Percentiles rank a stretch among this genome's conserved stretches.
phyloP scores from a whole-genome alignment of 1,140 invertebrate species.

The Dinothrombium tinctorium region DNA sequence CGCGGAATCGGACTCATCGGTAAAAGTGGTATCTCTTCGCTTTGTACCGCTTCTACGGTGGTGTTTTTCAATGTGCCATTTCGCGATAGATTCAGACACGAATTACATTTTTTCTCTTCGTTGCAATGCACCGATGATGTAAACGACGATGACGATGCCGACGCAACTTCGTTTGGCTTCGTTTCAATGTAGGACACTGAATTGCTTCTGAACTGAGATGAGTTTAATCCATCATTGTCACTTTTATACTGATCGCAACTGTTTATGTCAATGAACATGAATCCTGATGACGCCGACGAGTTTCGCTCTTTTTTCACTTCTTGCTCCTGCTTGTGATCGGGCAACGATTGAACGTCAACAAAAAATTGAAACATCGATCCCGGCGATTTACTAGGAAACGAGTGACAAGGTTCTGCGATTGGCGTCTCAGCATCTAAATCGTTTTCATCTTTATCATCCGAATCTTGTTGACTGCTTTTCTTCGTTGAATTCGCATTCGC shows the following conservation, averaged over 20 bases:
- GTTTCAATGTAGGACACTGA: too few species aligned
- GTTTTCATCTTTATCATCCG: not conserved
- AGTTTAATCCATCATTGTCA: too few species aligned
- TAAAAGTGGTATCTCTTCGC: too few species aligned
- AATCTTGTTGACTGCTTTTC: not conserved
- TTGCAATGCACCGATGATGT: too few species aligned
- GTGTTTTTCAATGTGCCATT: too few species aligned
- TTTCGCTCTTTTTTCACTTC: not conserved
- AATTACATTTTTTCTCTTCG: too few species aligned
- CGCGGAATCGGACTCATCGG: too few species aligned
- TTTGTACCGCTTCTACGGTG: too few species aligned
- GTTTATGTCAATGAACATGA: conserved; percentile 1
- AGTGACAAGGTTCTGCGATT: not conserved
- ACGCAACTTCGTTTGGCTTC: not conserved
- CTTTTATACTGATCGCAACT: not conserved
- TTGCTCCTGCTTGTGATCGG: not conserved
- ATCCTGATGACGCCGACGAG: not conserved
- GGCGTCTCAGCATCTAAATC: not conserved
- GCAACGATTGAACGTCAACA: not conserved
- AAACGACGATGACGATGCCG: not conserved
- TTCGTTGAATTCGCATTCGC: not conserved
- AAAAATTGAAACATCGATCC: conserved; percentile 1
- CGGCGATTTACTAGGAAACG: not conserved
- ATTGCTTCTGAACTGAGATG: too few species aligned
- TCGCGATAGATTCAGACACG: too few species aligned